A percentile compares a stretch with the other conserved stretches of the same genome.
These are phyloP conservation scores for Brienomyrus longianalis DNA, from an alignment of 2,113 vertebrate genomes.

Conservation along the genomic window DNA sequence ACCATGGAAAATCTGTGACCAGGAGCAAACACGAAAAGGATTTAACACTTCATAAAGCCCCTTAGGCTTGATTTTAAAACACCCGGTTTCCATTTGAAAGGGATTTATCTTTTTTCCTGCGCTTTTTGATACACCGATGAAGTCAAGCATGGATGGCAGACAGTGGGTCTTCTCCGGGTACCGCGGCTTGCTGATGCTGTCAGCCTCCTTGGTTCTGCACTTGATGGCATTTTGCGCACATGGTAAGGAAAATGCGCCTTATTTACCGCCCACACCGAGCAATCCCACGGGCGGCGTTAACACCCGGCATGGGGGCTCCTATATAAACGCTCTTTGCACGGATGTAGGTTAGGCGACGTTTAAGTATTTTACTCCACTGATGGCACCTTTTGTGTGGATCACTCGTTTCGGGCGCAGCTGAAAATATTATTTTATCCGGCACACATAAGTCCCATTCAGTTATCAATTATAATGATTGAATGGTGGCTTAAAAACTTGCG, in stretches of 20 bases:
- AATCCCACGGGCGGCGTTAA: background rate
- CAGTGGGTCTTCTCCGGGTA: slow-evolving; percentile 46
- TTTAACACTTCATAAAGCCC: slow-evolving; percentile 19
- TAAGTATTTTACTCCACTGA: background rate
- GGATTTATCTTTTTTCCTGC: background rate
- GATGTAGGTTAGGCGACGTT: slow-evolving; percentile 31
- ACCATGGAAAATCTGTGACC: slow-evolving; percentile 56
- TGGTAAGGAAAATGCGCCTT: slow-evolving; percentile 51
- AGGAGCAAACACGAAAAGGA: slow-evolving; percentile 20
- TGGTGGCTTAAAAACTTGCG: background rate
- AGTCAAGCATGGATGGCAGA: slow-evolving; percentile 49
- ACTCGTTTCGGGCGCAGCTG: background rate
- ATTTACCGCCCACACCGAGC: background rate
- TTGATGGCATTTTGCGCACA: slow-evolving; percentile 49
- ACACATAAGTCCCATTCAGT: background rate
- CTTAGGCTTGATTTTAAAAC: slow-evolving; percentile 24
- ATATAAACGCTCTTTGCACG: background rate
- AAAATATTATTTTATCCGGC: background rate
- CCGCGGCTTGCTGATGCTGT: slow-evolving; percentile 55
- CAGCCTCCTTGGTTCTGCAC: slow-evolving; percentile 51
- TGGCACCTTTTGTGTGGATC: background rate
- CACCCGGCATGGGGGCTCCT: background rate
- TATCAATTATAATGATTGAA: background rate
- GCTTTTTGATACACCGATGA: slow-evolving; percentile 9
- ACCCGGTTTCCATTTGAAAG: slow-evolving; percentile 5